Evolutionary conservation across 2,888 invertebrate genomes (phyloP), one percentile per base, ranked within the genome.

Genomic region (Mechanitis mazaeus): DNA sequence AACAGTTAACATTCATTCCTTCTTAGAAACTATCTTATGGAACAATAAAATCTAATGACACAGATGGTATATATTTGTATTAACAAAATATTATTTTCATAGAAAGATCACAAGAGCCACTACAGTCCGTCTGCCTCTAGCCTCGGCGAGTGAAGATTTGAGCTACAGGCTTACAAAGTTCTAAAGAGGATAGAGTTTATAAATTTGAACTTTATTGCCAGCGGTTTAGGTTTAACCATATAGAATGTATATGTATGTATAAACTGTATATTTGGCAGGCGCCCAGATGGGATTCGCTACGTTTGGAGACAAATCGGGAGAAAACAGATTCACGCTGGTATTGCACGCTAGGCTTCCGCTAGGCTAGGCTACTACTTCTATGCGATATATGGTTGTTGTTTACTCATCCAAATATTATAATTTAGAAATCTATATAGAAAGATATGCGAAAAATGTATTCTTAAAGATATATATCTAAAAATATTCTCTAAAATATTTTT

Each of bases 241-340:
- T 9, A 54, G 69, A 59, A 71, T 58, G 60, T 53, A 56, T 58
- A 69, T 64, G 45, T 69, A 77, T 71, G 82, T 76, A 72, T 71
- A 75, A 72, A 75, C 78, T 83, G 81, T 79, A 83, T 85, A 85
- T 88, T 88, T 89, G 89, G 88, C 88, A 82, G 75, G 64, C 75
- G 73, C 83, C 89, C 89, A 87, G 83, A 80, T 72, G 80, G 86
- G 86, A 87, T 86, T 87, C 77, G 75, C 82, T 81, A 77, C 82
- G 82, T 81, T 82, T 81, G 77, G 80, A 85, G 88, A 88, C 88
- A 89, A 88, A 88, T 89, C 87, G 87, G 78, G 81, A 82, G 85
- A 85, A 85, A 87, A 87, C 88, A 87, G 86, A 86, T 87, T 88
- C 83, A 78, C 80, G 78, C 82, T 77, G 74, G 84, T 80, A 82